Percentiles rank a stretch among this genome's conserved stretches.
These are phyloP conservation scores for Centropus bengalensis DNA, from an alignment of 2,113 vertebrate genomes.

Conservation along the genomic window DNA sequence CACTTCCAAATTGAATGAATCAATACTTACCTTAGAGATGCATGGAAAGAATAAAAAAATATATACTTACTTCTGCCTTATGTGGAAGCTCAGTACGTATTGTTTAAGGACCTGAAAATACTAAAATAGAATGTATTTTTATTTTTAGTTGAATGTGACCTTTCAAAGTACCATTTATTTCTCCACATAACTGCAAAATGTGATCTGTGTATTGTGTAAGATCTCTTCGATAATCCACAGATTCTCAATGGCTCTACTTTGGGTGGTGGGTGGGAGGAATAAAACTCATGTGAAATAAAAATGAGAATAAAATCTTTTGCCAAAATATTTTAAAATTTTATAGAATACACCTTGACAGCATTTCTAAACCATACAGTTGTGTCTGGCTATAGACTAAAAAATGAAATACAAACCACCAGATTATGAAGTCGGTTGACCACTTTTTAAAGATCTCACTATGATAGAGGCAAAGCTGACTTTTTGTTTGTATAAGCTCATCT, in stretches of 20 bases:
- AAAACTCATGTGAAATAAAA: background rate
- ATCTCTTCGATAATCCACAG: background rate
- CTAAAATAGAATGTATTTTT: background rate
- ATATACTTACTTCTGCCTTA: background rate
- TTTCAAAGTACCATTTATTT: background rate
- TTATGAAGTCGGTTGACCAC: background rate
- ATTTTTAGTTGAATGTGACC: constrained; percentile 4
- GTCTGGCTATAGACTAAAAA: background rate
- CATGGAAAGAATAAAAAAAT: background rate
- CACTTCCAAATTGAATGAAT: background rate
- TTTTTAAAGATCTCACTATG: background rate
- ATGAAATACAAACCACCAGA: background rate
- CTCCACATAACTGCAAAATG: background rate
- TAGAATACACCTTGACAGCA: background rate
- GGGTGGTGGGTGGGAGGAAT: rapidly evolving
- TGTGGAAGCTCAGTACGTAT: background rate
- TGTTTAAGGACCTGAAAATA: background rate
- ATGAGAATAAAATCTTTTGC: background rate
- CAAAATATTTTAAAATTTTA: background rate
- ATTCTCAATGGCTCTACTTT: background rate
- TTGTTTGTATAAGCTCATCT: background rate
- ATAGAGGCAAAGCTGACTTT: background rate
- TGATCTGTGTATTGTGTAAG: background rate
- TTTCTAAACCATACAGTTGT: background rate
- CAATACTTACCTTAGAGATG: background rate